A percentile compares a stretch with the other conserved stretches of the same genome.
Evolutionary conservation across 2,113 vertebrate genomes (phyloP).

Genomic region (Carollia perspicillata): DNA sequence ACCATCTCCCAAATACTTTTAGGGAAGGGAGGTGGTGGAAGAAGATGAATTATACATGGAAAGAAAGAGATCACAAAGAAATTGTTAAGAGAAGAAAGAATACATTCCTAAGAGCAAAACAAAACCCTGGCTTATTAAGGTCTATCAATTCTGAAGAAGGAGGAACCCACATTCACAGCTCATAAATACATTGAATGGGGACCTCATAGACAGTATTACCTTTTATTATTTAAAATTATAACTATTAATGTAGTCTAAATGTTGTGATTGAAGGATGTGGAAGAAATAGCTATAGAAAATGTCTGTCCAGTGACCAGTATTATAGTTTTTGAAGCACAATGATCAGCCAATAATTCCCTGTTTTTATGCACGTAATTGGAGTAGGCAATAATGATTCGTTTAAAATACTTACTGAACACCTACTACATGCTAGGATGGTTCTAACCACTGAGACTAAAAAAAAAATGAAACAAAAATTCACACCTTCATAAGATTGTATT

Average conservation of each 20-base stretch:
- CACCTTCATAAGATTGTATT: slow-evolving; percentile 19
- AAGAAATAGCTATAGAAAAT: slow-evolving; percentile 9
- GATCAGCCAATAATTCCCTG: background rate
- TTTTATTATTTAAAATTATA: slow-evolving; percentile 9
- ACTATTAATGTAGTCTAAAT: background rate
- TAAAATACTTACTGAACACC: background rate
- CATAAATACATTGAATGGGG: background rate
- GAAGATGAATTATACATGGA: background rate
- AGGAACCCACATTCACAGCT: background rate
- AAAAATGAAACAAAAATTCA: slow-evolving; percentile 23
- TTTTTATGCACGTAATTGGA: background rate
- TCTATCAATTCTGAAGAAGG: background rate
- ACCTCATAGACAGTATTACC: background rate
- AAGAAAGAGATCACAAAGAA: background rate
- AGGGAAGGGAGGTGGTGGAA: background rate
- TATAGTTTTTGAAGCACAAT: background rate
- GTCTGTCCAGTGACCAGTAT: background rate
- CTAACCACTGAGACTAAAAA: background rate
- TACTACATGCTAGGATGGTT: background rate
- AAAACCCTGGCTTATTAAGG: background rate
- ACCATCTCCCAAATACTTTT: background rate
- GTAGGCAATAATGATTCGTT: background rate
- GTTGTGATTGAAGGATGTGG: background rate
- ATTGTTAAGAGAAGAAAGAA: slow-evolving; percentile 23
- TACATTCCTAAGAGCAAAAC: background rate